These are phyloP conservation scores for Drosophila paranaensis DNA, from an alignment of 2,888 invertebrate genomes.

Conservation along the genomic window DNA sequence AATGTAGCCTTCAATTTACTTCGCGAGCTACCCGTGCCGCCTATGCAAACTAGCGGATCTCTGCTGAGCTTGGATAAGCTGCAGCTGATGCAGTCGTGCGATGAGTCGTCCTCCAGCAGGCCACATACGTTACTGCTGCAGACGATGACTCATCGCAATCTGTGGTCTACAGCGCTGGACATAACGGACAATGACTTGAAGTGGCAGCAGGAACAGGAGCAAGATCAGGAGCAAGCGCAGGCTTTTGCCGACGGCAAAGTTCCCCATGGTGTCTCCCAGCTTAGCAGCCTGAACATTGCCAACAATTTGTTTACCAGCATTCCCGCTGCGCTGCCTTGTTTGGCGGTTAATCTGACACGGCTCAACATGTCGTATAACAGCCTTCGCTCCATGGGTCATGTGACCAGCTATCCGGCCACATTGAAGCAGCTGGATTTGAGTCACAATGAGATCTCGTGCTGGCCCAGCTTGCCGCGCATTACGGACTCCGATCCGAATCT, in stretches of 20 bases:
- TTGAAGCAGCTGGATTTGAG: conserved; percentile 96
- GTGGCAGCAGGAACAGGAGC: conserved; percentile 83
- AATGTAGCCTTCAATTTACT: conserved; percentile 95
- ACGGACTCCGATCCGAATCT: conserved; percentile 88
- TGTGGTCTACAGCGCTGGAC: conserved; percentile 90
- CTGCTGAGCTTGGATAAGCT: conserved; percentile 82
- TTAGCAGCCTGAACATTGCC: conserved; percentile 93
- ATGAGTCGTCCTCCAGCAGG: conserved; percentile 72
- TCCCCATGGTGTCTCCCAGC: conserved; percentile 87
- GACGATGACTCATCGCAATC: conserved; percentile 90
- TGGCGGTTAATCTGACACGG: conserved; percentile 93
- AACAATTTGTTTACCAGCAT: conserved; percentile 96
- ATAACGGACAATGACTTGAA: conserved; percentile 88
- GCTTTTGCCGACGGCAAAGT: conserved; percentile 82
- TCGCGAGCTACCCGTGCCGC: conserved; percentile 88
- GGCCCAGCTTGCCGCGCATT: conserved; percentile 94
- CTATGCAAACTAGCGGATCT: conserved; percentile 83
- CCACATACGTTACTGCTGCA: conserved; percentile 75
- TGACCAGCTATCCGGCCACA: conserved; percentile 94
- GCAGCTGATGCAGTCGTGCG: conserved; percentile 78
- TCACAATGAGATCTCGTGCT: conserved; percentile 95
- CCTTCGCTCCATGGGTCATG: conserved; percentile 91
- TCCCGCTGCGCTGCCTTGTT: conserved; percentile 95
- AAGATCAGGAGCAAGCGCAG: conserved; percentile 40
- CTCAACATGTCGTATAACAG: conserved; percentile 97